These are phyloP conservation scores for Cheirogaleus medius DNA, from an alignment of 2,113 vertebrate species.

Conservation along the genomic window DNA sequence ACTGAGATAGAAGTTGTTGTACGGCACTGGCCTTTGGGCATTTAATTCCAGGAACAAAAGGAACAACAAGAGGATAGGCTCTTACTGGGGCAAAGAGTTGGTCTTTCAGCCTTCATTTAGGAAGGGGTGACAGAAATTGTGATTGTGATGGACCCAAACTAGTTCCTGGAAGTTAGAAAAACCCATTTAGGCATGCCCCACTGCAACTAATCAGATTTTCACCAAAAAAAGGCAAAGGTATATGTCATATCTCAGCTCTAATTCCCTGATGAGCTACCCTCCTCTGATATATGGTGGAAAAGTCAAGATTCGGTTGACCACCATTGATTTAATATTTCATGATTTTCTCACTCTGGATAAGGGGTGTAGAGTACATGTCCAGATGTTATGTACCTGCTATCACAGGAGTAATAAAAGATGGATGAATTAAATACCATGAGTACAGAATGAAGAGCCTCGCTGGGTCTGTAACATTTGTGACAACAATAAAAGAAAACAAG, in stretches of 20 bases:
- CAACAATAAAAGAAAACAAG: not conserved
- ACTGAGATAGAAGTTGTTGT: not conserved
- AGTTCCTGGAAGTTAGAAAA: not conserved
- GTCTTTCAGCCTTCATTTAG: not conserved
- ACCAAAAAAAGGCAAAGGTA: not conserved
- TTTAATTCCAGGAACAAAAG: not conserved
- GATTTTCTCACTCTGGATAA: not conserved
- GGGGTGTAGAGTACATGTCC: not conserved
- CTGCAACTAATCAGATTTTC: not conserved
- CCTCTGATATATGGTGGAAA: not conserved
- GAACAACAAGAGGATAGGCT: not conserved
- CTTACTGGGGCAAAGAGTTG: not conserved
- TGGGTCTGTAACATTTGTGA: not conserved
- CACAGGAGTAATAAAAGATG: not conserved
- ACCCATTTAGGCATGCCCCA: too few relatives aligned
- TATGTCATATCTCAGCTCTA: not conserved
- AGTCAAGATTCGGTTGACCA: not conserved
- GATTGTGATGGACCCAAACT: not conserved
- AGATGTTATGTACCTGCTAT: not conserved
- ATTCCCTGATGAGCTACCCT: not conserved
- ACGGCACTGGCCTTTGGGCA: not conserved
- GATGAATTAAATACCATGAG: not conserved
- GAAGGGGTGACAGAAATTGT: not conserved
- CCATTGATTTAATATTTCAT: not conserved
- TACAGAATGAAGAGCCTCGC: not conserved